Evolutionary conservation across 2,888 invertebrate species (phyloP).

Genomic region (Drosophila setosimentum): DNA sequence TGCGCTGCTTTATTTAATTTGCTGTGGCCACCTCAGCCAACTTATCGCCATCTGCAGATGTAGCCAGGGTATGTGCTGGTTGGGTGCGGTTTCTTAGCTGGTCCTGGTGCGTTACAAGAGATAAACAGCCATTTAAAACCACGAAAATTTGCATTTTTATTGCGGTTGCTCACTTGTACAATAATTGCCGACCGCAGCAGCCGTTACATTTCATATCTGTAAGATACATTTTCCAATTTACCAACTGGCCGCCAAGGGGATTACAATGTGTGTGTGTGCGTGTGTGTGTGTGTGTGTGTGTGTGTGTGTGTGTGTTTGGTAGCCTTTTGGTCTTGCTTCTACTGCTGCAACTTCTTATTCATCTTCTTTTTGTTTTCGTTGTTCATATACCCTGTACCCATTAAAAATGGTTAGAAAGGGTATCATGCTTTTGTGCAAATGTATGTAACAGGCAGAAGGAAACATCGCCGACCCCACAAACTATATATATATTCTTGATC

Average conservation of each 20-base stretch:
- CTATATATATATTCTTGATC: too few relatives aligned
- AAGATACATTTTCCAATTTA: constrained; percentile 60
- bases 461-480: too few relatives aligned
- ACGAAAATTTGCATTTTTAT: constrained; percentile 76
- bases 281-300: constrained; percentile 1
- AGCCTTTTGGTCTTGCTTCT: constrained; percentile 15
- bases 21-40: not conserved
- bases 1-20: constrained; percentile 38
- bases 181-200: constrained; percentile 64
- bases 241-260: constrained; percentile 56
- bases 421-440: too few relatives aligned
- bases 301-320: constrained; percentile 6
- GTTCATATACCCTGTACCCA: too few relatives aligned
- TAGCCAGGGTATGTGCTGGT: constrained; percentile 9
- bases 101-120: constrained; percentile 26
- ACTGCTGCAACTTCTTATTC: constrained; percentile 13
- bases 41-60: constrained; percentile 46
- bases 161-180: constrained; percentile 71
- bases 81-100: not conserved
- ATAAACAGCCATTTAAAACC: constrained; percentile 58
- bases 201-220: constrained; percentile 58
- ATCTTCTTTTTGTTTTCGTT: constrained; percentile 26
- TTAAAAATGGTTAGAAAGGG: too few relatives aligned
- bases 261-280: constrained; percentile 15
- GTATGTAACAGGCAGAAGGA: too few relatives aligned